Percentiles rank a stretch among this genome's conserved stretches.
These are phyloP conservation scores for Catocala fraxini DNA, from an alignment of 2,888 invertebrate species.

Conservation along the genomic window DNA sequence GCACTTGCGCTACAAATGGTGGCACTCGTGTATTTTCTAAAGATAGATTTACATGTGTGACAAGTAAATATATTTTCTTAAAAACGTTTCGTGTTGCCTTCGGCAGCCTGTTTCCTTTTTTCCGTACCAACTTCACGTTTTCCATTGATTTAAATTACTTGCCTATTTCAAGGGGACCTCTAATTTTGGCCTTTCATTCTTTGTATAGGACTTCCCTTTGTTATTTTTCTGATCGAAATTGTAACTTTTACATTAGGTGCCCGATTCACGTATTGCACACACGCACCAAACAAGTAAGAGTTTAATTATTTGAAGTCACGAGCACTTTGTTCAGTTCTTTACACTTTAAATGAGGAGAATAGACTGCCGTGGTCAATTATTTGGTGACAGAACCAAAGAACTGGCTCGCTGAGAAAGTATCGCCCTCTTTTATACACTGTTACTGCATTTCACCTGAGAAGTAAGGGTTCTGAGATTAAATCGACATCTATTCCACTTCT, in stretches of 20 bases:
- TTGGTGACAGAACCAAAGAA: too few species aligned
- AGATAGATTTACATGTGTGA: slow-evolving; percentile 1
- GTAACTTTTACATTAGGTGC: slow-evolving; percentile 22
- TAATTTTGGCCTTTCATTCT: slow-evolving; percentile 26
- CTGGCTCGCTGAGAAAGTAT: too few species aligned
- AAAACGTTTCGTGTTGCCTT: slow-evolving; percentile 1
- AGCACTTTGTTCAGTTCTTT: too few species aligned
- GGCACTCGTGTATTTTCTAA: not conserved
- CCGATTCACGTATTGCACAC: slow-evolving; percentile 19
- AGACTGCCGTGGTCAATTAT: too few species aligned
- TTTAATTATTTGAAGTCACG: too few species aligned
- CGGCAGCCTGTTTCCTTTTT: slow-evolving; percentile 11
- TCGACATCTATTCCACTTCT: too few species aligned
- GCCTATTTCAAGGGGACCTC: slow-evolving; percentile 15
- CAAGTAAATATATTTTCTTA: not conserved
- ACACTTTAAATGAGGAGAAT: too few species aligned
- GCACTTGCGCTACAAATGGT: too few species aligned
- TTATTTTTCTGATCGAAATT: slow-evolving; percentile 29
- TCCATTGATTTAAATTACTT: slow-evolving; percentile 24
- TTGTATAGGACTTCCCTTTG: slow-evolving; percentile 30
- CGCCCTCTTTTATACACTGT: too few species aligned
- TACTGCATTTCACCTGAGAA: too few species aligned
- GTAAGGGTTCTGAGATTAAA: too few species aligned
- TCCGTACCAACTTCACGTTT: slow-evolving; percentile 14
- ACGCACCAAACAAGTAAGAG: slow-evolving; percentile 7